Evolutionary conservation across 2,888 invertebrate species (phyloP), one percentile per base, ranked within the genome.

Genomic region (Pachliopta kotzebuea): DNA sequence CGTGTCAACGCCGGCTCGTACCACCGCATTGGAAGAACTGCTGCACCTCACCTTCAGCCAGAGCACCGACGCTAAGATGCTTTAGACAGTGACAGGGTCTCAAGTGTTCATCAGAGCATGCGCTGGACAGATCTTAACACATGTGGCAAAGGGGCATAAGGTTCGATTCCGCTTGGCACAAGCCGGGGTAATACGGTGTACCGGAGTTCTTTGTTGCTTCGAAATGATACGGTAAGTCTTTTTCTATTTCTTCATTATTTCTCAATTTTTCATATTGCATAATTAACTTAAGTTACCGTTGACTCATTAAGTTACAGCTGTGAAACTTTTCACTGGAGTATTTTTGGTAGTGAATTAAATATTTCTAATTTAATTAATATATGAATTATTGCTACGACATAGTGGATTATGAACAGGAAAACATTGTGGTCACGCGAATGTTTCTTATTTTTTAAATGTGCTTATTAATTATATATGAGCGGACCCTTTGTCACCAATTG

Each of bases 141-240:
- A 90, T 90, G 90, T 90, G 86, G 90, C 86, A 75, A 74, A 81
- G 78, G 70, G 86, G 85, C 71, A 84, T 86, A 86, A 83, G 86
- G 84, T 90, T 88, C 79, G 80, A 85, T 81, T 86, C 83, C 70
- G 90, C 88, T 83, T 90, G 90, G 90, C 88, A 86, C 73, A 88
- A 87, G 86, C 90, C 90, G 73, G 90, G 89, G 81, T 90, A 90
- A 88, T 80, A 83, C 70, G 72, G 75, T 76, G 76, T 76, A 69
- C 67, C 66, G 70, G 71, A 78, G 74, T 72, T 76, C 83, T 79
- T 84, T 83, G 85, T 85, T 45, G 77, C 78, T 81, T 74, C 83
- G 85, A 78, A 86, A 90, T 90, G 90, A 85, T 79, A 87, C 83
- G 90, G 90, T 90, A 70, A 89, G 90, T 86, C n/a, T n/a, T n/a